Base-by-base conservation (phyloP, 2,888 invertebrate genomes). In the Chamaedrilus cognettii region DNA sequence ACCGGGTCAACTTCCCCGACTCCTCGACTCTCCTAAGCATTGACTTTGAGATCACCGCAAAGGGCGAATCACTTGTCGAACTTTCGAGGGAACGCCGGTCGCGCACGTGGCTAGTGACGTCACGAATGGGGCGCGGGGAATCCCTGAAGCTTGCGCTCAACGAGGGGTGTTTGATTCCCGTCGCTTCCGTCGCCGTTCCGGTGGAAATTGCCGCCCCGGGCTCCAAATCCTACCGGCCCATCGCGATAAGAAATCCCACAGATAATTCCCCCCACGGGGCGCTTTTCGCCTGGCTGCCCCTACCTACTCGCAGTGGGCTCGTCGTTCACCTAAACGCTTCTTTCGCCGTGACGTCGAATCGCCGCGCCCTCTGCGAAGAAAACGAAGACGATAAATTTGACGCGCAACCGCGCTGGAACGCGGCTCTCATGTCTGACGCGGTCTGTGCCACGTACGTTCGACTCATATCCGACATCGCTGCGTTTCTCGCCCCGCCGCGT, bases 321-420 rank as follows among this genome's bases (percentile, higher is more conserved):
- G 77, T 78, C 2, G 74, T 80, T 31, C 80, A 80, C 66, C 68
- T 82, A 5, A 82, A 80, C 64, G 79, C 77, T 1, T 73, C 76
- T 7, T 82, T 82, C 71, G 73, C 78, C 4, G 73, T 81, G 3
- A 75, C 76, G 4, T 72, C 77, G 7, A 77, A 77, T 67, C 67
- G 82, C 32, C 71, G 77, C 31, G 67, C 74, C 28, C 72, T 82
- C 15, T 70, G 69, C 26, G 74, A 73, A 42, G 61, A 68, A 34
- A 75, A 75, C 31, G 74, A 75, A 31, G 81, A 81, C 64, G 80
- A 81, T 69, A 79, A 75, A 58, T 63, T 56, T 42, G 73, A 72
- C 42, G 32, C 62, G 5, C 67, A 70, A 32, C 72, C 72, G 5
- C 60, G 72, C 23, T 79, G 78, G 79, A 79, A 79, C 61, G 69